Evolutionary conservation across 2,797 vertebrate species (phyloP), one percentile per base, ranked within the genome.

Genomic region (Urophycis tenuis): DNA sequence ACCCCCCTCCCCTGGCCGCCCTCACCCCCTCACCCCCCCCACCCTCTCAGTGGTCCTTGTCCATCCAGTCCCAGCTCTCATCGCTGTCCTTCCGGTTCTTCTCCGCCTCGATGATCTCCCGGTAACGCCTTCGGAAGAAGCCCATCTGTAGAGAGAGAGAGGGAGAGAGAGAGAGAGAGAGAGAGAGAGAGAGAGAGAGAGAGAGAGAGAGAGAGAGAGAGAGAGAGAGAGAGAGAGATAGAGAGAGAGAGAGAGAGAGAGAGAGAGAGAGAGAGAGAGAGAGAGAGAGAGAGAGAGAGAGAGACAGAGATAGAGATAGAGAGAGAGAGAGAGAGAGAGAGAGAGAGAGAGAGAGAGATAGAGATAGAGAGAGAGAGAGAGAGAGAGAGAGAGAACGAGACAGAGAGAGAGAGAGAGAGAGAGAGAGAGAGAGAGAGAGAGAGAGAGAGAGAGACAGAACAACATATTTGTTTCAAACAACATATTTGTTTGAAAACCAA

Each of bases 1-100:
- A 85, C 94, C 93, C 95, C 94, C 95, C 92, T 95, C 91, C 85
- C 88, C 85, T 79, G 87, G 87, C 88, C 92, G 90, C 86, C 81
- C 78, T 85, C 86, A 80, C 84, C 85, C 86, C 35, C 81, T 72
- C 92, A 95, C 91, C 84, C 87, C 86, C 79, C 77, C 85, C 49
- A 86, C 80, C 85, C 85, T 87, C 91, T 97, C 94, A 97, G 89
- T 97, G 96, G 88, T 93, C 95, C 93, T 99, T 99, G 89, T 98
- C 96, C 88, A 96, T 94, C 98, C 97, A 99, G 91, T 98, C 96
- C 98, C 97, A 99, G 92, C 95, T 95, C 79, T 98, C 96, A 85
- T 98, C 96, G 4, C 95, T 98, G 90, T 98, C 96, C 87, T 99
- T 97, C 84, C 96, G 94, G 93, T 94, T 98, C 91, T 96, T 98